These are phyloP conservation scores for Charadrius vociferus DNA, from an alignment of 2,113 vertebrate species.

Conservation along the genomic window DNA sequence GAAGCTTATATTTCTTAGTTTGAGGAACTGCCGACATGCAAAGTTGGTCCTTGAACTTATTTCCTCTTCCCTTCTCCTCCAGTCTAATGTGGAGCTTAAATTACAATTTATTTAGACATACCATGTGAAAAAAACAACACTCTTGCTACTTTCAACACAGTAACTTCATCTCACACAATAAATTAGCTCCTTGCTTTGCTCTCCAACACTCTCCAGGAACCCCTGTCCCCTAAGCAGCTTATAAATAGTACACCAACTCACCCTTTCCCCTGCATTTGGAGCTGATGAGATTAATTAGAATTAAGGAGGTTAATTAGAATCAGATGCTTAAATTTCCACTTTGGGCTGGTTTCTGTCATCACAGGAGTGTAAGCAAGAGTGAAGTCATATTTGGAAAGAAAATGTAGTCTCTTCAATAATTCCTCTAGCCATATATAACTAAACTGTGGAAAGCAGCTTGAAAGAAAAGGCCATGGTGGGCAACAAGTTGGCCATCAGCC, in stretches of 20 bases:
- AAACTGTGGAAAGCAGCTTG: not conserved
- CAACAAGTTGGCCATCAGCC: not conserved
- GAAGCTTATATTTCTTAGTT: not conserved
- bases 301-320: not conserved
- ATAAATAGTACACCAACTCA: not conserved
- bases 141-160: not conserved
- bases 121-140: not conserved
- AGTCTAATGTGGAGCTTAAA: not conserved
- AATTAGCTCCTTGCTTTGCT: not conserved
- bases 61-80: not conserved
- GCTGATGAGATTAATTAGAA: not conserved
- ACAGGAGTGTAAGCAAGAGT: not conserved
- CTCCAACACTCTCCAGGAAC: accelerated
- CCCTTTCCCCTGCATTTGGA: not conserved
- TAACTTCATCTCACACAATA: not conserved
- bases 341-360: not conserved
- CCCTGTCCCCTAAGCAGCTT: not conserved
- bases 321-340: not conserved
- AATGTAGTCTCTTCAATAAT: not conserved
- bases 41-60: not conserved
- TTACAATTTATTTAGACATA: not conserved
- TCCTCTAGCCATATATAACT: not conserved
- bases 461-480: not conserved
- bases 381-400: not conserved
- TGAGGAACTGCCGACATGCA: not conserved